These are phyloP conservation scores for Megaceryle alcyon DNA, from an alignment of 2,797 vertebrate genomes.

Conservation along the genomic window DNA sequence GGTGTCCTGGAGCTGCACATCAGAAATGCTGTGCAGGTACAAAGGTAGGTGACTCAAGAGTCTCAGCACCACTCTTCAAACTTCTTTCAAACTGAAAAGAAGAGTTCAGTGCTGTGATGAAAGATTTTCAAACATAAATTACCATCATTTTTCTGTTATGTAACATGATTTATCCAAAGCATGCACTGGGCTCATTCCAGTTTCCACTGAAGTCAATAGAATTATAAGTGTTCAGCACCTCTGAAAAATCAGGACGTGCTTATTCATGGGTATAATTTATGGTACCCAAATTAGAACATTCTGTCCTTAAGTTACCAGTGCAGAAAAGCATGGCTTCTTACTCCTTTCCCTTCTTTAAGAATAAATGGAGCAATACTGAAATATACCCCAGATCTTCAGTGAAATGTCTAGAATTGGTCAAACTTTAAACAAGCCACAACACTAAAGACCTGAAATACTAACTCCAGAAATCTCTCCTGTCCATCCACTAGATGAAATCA, in stretches of 20 bases:
- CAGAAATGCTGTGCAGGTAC: neutral
- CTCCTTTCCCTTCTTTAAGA: neutral
- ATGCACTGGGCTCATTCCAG: constrained; percentile 28
- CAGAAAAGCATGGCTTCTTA: neutral
- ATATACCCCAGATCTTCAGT: neutral
- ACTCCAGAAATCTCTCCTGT: neutral
- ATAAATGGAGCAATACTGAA: neutral
- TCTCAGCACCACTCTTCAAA: neutral
- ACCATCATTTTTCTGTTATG: constrained; percentile 43
- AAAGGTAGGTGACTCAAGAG: neutral
- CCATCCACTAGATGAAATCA: neutral
- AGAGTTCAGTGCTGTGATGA: neutral
- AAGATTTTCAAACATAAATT: constrained; percentile 46
- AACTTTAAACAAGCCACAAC: neutral
- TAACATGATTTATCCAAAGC: constrained; percentile 55
- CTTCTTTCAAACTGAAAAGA: neutral
- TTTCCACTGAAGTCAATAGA: constrained; percentile 57
- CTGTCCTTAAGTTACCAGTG: constrained; percentile 25
- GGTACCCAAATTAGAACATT: constrained; percentile 38
- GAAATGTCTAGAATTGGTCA: neutral
- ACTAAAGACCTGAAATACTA: neutral
- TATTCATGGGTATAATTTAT: constrained; percentile 64
- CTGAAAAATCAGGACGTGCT: constrained; percentile 35
- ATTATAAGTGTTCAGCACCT: constrained; percentile 45
- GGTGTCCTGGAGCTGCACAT: neutral